Base-by-base conservation (phyloP, 2,888 invertebrate species). In the Volucella zonaria region DNA sequence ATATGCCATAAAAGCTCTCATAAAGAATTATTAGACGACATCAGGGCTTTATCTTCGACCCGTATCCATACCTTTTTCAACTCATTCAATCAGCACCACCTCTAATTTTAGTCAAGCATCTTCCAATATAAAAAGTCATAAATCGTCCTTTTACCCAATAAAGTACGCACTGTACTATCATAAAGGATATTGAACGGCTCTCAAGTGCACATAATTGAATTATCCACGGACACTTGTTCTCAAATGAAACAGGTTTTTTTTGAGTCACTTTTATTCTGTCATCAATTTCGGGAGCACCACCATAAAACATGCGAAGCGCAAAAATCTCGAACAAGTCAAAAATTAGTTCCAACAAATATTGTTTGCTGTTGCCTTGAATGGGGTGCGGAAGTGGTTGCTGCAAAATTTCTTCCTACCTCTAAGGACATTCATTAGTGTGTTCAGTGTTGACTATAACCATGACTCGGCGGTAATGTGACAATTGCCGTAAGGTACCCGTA, bases 151-250 rank as follows among this genome's bases (percentile, higher is more conserved):
- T 67, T 52, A 58, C 52, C 85, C 52, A 76, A 80, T 71, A 81
- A 81, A 73, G 45, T 9, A 23, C 52, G 66, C 40, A 15, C 68
- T n/a, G 23, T 51, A 40, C 40, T 9, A 2, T n/a, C 18, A 10
- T 42, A 15, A 66, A 43, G 58, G 67, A 73, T 58, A 61, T 62
- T 81, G 47, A 85, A 90, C 88, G 89, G 83, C 88, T 88, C 87
- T 90, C 81, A 23, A 77, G 76, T 85, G 89, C 88, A 88, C 88
- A 86, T 89, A 90, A 91, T 90, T 88, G 82, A 79, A 90, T 91
- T 90, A 88, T 89, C 86, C 78, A 90, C 89, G 91, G 89, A 88
- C 91, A 91, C 91, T 91, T 91, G 90, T 90, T 76, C 71, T 49
- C 23, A 59, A 82, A 67, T 15, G 62, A 47, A 78, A 68, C 82